Percentiles rank a stretch among this genome's conserved stretches.
phyloP scores from a whole-genome alignment of 2,888 invertebrate genomes.

The Aphodius sticticus region DNA sequence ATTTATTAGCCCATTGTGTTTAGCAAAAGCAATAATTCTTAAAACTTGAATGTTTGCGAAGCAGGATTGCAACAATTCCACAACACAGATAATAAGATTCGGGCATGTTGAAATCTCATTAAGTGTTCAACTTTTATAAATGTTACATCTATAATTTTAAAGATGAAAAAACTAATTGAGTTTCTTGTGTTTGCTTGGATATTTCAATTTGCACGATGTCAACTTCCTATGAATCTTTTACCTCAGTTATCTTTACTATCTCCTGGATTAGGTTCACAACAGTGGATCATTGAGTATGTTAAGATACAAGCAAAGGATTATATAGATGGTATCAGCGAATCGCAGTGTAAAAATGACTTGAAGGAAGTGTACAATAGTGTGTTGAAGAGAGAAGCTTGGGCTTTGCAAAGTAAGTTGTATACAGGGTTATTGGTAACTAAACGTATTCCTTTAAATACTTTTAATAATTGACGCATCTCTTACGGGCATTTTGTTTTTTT shows the following conservation, averaged over 20 bases:
- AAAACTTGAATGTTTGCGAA: not conserved
- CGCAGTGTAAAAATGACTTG: not conserved
- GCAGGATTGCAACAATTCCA: not conserved
- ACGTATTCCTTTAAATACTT: too few relatives aligned
- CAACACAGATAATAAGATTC: not conserved
- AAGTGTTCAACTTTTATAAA: not conserved
- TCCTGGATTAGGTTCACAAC: not conserved
- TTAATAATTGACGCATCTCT: too few relatives aligned
- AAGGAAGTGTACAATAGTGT: not conserved
- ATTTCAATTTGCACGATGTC: not conserved
- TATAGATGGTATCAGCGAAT: not conserved
- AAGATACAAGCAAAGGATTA: not conserved
- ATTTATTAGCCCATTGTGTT: not conserved
- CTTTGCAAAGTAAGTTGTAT: constrained; percentile 6
- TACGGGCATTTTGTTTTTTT: too few relatives aligned
- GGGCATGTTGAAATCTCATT: not conserved
- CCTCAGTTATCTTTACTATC: not conserved
- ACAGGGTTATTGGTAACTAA: too few relatives aligned
- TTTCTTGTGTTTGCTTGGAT: not conserved
- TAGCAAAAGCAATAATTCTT: not conserved
- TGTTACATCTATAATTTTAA: not conserved
- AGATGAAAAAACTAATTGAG: not conserved
- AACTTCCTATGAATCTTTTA: not conserved
- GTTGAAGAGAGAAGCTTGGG: constrained; percentile 6
- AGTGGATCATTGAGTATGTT: not conserved